Conservation (phyloP, 2,888 invertebrate genomes). For the Heteropelma amictum region DNA sequence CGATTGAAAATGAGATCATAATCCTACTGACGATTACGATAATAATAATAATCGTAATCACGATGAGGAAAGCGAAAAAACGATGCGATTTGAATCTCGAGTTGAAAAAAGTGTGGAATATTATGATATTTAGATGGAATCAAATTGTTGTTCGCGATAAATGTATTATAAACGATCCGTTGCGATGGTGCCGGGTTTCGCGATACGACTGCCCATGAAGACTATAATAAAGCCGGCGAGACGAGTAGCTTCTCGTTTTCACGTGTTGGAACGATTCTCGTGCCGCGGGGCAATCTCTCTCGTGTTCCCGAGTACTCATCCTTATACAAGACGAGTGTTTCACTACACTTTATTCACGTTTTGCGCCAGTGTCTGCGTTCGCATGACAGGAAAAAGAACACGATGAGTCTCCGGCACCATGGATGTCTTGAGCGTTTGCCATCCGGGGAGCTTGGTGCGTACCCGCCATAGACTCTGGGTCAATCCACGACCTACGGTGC, state of each 20-base stretch:
- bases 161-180: background rate
- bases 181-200: conserved; percentile 64
- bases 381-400: background rate
- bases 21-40: conserved; percentile 15
- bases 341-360: conserved; percentile 20
- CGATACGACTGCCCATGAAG: conserved; percentile 68
- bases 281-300: conserved; percentile 2
- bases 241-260: conserved; percentile 59
- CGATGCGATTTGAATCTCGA: background rate
- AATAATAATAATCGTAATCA: conserved; percentile 14
- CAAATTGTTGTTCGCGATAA: background rate
- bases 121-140: background rate
- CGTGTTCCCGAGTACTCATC: background rate
- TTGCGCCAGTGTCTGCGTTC: too few relatives aligned
- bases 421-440: too few relatives aligned
- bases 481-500: conserved; percentile 71
- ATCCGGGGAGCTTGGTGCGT: background rate
- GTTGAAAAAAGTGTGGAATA: background rate
- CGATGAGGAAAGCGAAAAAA: background rate
- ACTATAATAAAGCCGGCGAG: conserved; percentile 56
- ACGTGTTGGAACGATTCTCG: conserved; percentile 61
- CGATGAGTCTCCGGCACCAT: too few relatives aligned
- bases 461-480: conserved; percentile 67
- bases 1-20: background rate
- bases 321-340: conserved; percentile 2